Percentiles rank a stretch among this genome's conserved stretches.
phyloP scores from a whole-genome alignment of 2,113 vertebrate species.

The Kryptolebias marmoratus region DNA sequence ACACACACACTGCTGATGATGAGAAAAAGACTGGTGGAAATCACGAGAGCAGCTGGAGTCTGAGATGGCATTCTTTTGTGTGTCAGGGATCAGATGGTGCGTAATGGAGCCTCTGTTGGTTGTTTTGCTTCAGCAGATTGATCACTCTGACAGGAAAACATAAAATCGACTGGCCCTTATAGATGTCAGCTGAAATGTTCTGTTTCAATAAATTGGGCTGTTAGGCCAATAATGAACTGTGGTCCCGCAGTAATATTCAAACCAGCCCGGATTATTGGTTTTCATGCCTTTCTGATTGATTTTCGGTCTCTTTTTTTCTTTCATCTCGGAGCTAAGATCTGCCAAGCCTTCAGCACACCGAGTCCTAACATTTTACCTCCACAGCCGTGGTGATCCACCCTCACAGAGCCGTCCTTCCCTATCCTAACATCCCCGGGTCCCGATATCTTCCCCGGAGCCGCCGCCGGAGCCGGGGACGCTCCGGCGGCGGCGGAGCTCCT shows the following conservation, averaged over 20 bases:
- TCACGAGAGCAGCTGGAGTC: slow-evolving; percentile 25
- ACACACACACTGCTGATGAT: slow-evolving; percentile 19
- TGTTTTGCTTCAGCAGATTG: slow-evolving; percentile 24
- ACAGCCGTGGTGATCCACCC: slow-evolving; percentile 54
- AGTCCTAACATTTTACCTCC: slow-evolving; percentile 59
- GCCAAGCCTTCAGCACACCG: background rate
- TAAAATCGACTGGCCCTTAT: no score
- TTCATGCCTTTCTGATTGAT: no score
- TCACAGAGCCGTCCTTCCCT: slow-evolving; percentile 87
- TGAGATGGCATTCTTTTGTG: slow-evolving; percentile 57
- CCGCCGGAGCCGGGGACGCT: slow-evolving; percentile 32
- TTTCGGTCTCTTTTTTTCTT: no score
- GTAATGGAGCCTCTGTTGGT: slow-evolving; percentile 19
- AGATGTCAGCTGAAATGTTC: no score
- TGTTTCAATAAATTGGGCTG: background rate
- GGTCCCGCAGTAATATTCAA: no score
- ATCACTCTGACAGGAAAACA: slow-evolving; percentile 7
- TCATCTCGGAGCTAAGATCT: no score
- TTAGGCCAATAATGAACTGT: background rate
- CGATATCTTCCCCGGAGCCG: slow-evolving; percentile 49
- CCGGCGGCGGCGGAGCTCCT: slow-evolving; percentile 54
- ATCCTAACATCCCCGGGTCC: slow-evolving; percentile 84
- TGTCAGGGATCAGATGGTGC: slow-evolving; percentile 32
- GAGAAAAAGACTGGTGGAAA: background rate
- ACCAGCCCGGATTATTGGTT: no score